phyloP scores from a whole-genome alignment of 2,888 invertebrate species.

The Stenodema calcarata region DNA sequence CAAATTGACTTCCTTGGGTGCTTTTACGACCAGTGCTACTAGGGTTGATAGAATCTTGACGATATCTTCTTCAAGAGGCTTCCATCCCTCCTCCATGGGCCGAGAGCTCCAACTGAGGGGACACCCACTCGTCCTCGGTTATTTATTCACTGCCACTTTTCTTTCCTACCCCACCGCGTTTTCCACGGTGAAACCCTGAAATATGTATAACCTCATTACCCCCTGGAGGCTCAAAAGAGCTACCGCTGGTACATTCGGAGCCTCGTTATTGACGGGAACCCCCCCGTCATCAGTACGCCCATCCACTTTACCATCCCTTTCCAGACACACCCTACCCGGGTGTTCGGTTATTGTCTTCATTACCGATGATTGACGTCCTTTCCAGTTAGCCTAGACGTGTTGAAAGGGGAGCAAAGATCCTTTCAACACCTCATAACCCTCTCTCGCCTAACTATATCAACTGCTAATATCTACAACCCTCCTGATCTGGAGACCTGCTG shows the following conservation, averaged over 20 bases:
- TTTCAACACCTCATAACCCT: not conserved
- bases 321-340: not conserved
- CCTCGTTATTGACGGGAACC: not conserved
- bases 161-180: not conserved
- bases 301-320: not conserved
- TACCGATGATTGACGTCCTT: slow-evolving; percentile 8
- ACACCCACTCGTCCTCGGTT: not conserved
- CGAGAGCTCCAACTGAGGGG: not conserved
- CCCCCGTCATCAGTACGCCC: not conserved
- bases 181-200: not conserved
- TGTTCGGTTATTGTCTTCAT: slow-evolving; percentile 10
- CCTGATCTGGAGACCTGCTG: not conserved
- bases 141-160: not conserved
- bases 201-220: slow-evolving; percentile 13
- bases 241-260: not conserved
- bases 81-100: not conserved
- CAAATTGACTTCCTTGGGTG: not conserved
- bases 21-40: not conserved
- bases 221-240: not conserved
- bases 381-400: not conserved
- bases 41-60: not conserved
- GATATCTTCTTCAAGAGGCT: not conserved
- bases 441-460: not conserved
- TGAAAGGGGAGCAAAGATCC: not conserved
- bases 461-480: not conserved